These are phyloP conservation scores for Aspidapion aeneum DNA, from an alignment of 2,888 invertebrate genomes.

Conservation along the genomic window DNA sequence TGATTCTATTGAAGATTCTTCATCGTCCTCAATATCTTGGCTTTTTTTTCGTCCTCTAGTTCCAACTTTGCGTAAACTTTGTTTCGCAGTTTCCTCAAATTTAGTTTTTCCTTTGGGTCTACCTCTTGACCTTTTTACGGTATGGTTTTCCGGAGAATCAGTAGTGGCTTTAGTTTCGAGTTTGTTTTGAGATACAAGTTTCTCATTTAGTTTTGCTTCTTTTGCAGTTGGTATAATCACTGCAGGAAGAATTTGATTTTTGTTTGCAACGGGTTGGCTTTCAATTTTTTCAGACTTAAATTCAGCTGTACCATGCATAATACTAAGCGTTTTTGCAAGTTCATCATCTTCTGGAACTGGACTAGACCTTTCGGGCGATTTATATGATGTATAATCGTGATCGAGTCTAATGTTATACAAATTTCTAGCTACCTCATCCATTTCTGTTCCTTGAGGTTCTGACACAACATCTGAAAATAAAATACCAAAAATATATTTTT, in stretches of 20 bases:
- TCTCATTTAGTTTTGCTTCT: no score
- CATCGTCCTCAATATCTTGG: slow-evolving; percentile 12
- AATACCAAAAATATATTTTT: no score
- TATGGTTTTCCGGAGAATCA: not conserved
- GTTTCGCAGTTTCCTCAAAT: not conserved
- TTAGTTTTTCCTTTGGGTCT: not conserved
- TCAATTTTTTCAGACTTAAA: slow-evolving; percentile 14
- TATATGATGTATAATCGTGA: slow-evolving; percentile 75
- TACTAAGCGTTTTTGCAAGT: slow-evolving; percentile 44
- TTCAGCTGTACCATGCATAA: slow-evolving; percentile 40
- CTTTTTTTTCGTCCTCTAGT: slow-evolving; percentile 6
- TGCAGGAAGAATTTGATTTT: slow-evolving; percentile 20
- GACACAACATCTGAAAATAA: slow-evolving; percentile 26
- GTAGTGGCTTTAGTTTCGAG: not conserved
- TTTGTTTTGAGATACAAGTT: not conserved
- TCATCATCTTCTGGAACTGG: slow-evolving; percentile 43
- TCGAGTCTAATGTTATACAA: slow-evolving; percentile 66
- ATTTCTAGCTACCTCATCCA: slow-evolving; percentile 48
- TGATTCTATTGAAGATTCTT: slow-evolving; percentile 6
- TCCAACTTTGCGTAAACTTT: not conserved
- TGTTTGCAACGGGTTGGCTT: slow-evolving; percentile 2
- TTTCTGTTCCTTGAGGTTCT: slow-evolving; percentile 35
- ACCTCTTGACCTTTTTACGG: not conserved
- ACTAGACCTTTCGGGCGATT: slow-evolving; percentile 57
- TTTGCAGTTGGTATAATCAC: not conserved